Percentiles rank a stretch among this genome's conserved stretches.
These are phyloP conservation scores for Phataginus tricuspis DNA, from an alignment of 2,797 vertebrate genomes.

Conservation along the genomic window DNA sequence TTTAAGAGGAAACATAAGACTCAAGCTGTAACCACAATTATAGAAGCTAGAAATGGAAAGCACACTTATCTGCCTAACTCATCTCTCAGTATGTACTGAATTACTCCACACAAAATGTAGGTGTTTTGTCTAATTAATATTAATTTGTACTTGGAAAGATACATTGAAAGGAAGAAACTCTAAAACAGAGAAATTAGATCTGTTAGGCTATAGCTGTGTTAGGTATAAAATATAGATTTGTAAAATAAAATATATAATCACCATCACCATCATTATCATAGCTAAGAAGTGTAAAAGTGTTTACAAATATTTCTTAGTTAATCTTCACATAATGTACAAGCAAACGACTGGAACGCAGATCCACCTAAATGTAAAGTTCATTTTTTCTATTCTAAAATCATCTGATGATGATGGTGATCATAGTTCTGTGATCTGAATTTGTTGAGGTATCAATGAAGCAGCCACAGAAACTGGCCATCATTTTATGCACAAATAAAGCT, in stretches of 20 bases:
- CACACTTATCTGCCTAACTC: conserved; percentile 47
- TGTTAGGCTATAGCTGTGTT: not conserved
- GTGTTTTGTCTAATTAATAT: conserved; percentile 36
- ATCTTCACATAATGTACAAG: not conserved
- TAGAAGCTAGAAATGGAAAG: conserved; percentile 50
- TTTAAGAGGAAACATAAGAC: conserved; percentile 78
- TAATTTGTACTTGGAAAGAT: conserved; percentile 9
- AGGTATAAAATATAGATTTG: not conserved
- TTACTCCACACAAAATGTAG: conserved; percentile 42
- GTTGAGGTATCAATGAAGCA: not conserved
- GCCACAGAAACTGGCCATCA: not conserved
- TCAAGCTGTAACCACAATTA: conserved; percentile 67
- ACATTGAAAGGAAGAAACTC: not conserved
- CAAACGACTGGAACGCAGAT: not conserved
- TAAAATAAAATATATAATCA: not conserved
- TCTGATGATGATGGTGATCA: not conserved
- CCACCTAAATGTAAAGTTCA: not conserved
- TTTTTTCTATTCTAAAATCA: not conserved
- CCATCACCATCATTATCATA: not conserved
- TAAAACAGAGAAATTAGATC: not conserved
- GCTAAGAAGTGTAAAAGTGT: not conserved
- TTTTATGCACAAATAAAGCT: not conserved
- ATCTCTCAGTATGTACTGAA: conserved; percentile 52
- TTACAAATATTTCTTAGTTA: not conserved
- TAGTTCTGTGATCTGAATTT: not conserved